A percentile compares a stretch with the other conserved stretches of the same genome.
phyloP scores from a whole-genome alignment of 2,113 vertebrate species.

The Eclectus roratus region DNA sequence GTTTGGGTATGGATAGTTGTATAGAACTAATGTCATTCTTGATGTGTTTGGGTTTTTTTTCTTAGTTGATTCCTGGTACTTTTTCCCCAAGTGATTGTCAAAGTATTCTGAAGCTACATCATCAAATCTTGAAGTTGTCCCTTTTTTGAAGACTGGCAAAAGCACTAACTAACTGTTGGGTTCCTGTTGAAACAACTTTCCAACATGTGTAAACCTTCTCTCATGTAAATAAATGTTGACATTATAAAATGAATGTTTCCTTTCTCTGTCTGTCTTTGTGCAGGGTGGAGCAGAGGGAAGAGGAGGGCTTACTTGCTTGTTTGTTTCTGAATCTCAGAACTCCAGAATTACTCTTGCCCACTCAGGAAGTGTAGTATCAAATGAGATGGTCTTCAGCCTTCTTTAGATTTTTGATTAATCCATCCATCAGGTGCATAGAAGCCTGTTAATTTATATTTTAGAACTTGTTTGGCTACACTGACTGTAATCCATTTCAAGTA shows the following conservation, averaged over 20 bases:
- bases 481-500: background rate
- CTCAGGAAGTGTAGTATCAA: background rate
- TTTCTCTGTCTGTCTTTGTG: background rate
- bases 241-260: conserved; percentile 13
- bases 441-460: background rate
- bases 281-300: conserved; percentile 2
- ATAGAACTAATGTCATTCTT: background rate
- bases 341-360: background rate
- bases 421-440: background rate
- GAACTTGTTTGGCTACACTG: background rate
- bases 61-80: conserved; percentile 70
- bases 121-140: background rate
- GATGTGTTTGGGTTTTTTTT: background rate
- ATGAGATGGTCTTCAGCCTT: background rate
- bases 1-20: background rate
- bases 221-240: conserved; percentile 68
- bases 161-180: background rate
- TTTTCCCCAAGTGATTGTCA: conserved; percentile 48
- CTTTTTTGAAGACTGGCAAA: background rate
- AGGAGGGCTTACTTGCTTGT: background rate
- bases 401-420: background rate
- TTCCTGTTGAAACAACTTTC: conserved; percentile 12
- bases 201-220: background rate
- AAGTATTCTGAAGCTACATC: background rate
- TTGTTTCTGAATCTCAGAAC: background rate